Evolutionary conservation across 2,888 invertebrate genomes (phyloP).

Genomic region (Heteropelma amictum): DNA sequence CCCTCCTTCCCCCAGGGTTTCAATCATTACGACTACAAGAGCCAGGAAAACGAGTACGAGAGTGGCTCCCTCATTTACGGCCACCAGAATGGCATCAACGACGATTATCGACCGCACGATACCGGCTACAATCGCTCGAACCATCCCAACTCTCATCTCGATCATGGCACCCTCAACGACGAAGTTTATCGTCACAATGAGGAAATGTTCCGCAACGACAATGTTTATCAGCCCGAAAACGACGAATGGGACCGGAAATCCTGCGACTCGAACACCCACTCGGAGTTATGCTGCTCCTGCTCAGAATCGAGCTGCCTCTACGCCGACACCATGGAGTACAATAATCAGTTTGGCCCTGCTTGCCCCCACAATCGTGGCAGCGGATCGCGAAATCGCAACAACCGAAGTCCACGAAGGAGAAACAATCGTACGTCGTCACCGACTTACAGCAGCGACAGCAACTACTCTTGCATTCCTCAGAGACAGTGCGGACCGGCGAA

Average conservation of each 20-base stretch:
- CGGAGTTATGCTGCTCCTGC: conserved; percentile 76
- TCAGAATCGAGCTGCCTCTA: conserved; percentile 76
- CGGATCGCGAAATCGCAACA: conserved; percentile 69
- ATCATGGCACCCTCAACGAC: conserved; percentile 69
- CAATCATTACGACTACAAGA: conserved; percentile 74
- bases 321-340: conserved; percentile 74
- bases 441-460: conserved; percentile 75
- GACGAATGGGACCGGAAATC: conserved; percentile 77
- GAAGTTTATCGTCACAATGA: conserved; percentile 74
- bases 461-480: conserved; percentile 75
- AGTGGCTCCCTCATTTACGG: conserved; percentile 76
- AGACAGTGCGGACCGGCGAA: conserved; percentile 71
- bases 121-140: conserved; percentile 63
- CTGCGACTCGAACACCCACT: conserved; percentile 76
- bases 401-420: conserved; percentile 73
- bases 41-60: conserved; percentile 75
- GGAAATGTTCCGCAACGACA: conserved; percentile 71
- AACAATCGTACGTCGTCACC: conserved; percentile 72
- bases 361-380: conserved; percentile 67
- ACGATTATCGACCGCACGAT: conserved; percentile 69
- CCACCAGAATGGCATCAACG: conserved; percentile 71
- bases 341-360: conserved; percentile 69
- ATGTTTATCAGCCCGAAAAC: conserved; percentile 72
- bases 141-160: conserved; percentile 66
- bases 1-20: conserved; percentile 74